A percentile compares a stretch with the other conserved stretches of the same genome.
Conservation (phyloP, 2,797 vertebrate species). For the Lycodopsis pacificus region DNA sequence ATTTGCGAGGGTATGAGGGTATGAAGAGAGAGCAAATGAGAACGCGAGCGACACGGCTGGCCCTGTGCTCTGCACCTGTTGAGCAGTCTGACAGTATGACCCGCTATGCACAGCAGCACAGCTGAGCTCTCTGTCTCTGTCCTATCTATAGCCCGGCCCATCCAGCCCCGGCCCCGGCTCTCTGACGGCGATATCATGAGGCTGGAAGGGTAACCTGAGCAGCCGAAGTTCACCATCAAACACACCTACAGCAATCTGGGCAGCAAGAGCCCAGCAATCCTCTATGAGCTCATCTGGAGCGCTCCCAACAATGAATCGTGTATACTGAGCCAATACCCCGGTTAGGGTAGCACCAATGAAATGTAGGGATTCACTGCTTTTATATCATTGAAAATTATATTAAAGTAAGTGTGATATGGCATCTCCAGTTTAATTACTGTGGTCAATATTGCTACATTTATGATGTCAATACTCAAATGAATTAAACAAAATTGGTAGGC, state of each 20-base stretch:
- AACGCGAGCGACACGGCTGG: constrained; percentile 38
- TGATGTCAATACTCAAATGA: background rate
- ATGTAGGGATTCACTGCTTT: background rate
- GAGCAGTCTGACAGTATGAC: constrained; percentile 79
- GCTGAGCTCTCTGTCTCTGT: constrained; percentile 81
- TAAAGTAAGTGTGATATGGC: rapidly evolving
- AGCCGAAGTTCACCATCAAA: constrained; percentile 56
- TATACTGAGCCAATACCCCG: background rate
- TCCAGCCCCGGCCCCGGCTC: constrained; percentile 52
- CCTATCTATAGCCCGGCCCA: constrained; percentile 85
- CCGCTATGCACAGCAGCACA: constrained; percentile 79
- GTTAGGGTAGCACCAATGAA: background rate
- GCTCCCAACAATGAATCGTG: background rate
- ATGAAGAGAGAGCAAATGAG: constrained; percentile 19
- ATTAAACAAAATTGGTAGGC: background rate
- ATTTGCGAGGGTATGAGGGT: constrained; percentile 14
- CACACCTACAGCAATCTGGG: constrained; percentile 48
- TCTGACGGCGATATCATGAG: constrained; percentile 54
- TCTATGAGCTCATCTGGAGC: constrained; percentile 33
- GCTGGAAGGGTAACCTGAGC: constrained; percentile 69
- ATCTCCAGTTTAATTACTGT: background rate
- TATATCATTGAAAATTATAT: background rate
- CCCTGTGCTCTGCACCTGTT: constrained; percentile 79
- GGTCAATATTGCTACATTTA: background rate
- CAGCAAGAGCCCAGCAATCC: constrained; percentile 2